Evolutionary conservation across 1,140 invertebrate genomes (phyloP).

Genomic region (Aleiodes sp.): DNA sequence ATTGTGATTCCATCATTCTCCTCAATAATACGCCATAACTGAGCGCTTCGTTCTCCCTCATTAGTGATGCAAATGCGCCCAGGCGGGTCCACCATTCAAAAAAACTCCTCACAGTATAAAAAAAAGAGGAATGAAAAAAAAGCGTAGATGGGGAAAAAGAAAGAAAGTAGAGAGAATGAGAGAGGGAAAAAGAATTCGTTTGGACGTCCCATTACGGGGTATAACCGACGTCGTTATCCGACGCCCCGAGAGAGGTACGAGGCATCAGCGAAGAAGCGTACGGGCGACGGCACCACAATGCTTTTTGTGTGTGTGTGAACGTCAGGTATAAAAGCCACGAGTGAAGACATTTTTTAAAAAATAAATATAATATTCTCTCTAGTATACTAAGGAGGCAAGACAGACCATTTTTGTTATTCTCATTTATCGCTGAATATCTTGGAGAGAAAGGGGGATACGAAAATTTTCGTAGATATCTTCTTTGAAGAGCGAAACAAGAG

Average conservation of each 20-base stretch:
- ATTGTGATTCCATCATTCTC: too few species aligned
- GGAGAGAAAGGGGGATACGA: not conserved
- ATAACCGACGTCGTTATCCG: constrained; percentile 41
- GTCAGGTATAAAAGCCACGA: constrained; percentile 28
- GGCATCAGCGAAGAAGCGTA: constrained; percentile 29
- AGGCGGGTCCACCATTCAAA: constrained; percentile 40
- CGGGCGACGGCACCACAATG: constrained; percentile 2
- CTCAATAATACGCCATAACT: constrained; percentile 17
- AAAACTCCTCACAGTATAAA: constrained; percentile 15
- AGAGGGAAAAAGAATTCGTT: constrained; percentile 33
- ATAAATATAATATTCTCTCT: too few species aligned
- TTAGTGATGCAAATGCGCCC: constrained; percentile 41
- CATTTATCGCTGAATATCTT: too few species aligned
- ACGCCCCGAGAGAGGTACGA: constrained; percentile 36
- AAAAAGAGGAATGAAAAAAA: constrained; percentile 12
- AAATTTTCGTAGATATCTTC: not conserved
- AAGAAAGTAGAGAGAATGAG: constrained; percentile 6
- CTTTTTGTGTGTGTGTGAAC: too few species aligned
- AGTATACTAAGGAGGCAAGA: too few species aligned
- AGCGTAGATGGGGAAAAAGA: not conserved
- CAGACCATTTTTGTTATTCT: too few species aligned
- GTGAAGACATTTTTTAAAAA: too few species aligned
- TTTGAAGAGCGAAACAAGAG: too few species aligned
- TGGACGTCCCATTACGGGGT: constrained; percentile 38
- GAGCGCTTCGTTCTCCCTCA: constrained; percentile 35